A percentile compares a stretch with the other conserved stretches of the same genome.
These are phyloP conservation scores for Hydrochoerus hydrochaeris DNA, from an alignment of 2,113 vertebrate species.

Conservation along the genomic window DNA sequence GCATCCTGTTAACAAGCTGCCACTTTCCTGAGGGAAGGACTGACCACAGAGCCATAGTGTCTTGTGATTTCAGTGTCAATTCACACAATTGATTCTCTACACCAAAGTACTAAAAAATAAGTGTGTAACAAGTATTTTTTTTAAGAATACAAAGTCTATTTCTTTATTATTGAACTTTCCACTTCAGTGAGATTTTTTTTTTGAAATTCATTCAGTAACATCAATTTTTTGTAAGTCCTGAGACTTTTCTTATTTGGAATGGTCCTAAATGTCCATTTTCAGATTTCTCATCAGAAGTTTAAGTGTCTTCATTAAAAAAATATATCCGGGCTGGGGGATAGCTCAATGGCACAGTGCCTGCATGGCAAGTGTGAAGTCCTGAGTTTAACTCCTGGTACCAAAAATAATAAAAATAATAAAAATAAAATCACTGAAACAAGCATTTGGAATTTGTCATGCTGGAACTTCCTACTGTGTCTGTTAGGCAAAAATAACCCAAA, in stretches of 20 bases:
- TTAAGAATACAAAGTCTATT: slow-evolving; percentile 45
- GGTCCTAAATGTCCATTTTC: slow-evolving; percentile 36
- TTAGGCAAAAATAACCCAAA: background rate
- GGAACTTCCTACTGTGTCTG: background rate
- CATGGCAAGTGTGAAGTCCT: too few species aligned
- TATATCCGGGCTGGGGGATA: too few species aligned
- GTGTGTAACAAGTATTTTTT: slow-evolving; percentile 35
- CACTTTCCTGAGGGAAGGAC: background rate
- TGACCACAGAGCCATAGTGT: background rate
- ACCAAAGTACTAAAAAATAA: slow-evolving; percentile 58
- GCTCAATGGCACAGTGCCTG: too few species aligned
- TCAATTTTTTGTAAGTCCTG: background rate
- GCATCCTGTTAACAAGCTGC: background rate
- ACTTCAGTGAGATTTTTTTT: slow-evolving; percentile 17
- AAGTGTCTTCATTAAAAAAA: background rate
- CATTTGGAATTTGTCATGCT: background rate
- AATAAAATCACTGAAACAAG: slow-evolving; percentile 33
- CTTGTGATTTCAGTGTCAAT: slow-evolving; percentile 32
- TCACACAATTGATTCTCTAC: background rate
- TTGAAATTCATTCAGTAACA: background rate
- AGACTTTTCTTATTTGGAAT: slow-evolving; percentile 46
- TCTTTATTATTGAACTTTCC: slow-evolving; percentile 55
- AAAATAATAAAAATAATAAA: too few species aligned
- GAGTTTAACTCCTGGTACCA: too few species aligned
- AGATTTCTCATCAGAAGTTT: slow-evolving; percentile 48